Evolutionary conservation across 35 echinoderm and acorn worm species (phyloP), one percentile per base, ranked within the genome.

Genomic region (Apostichopus japonicus): DNA sequence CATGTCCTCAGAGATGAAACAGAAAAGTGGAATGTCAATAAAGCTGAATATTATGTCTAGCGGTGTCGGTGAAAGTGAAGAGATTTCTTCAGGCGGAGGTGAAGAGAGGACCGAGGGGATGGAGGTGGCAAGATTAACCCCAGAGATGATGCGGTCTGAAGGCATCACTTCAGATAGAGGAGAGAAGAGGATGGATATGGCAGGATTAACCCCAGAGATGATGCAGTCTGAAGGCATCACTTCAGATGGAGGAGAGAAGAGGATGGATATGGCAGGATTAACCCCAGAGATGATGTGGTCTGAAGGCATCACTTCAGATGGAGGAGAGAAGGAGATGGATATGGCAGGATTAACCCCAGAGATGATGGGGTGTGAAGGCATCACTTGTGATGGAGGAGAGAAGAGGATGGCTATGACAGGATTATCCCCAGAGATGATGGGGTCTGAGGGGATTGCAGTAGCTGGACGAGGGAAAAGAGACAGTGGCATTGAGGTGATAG

Each of bases 401-500:
- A 75, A 6, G 22, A 75, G 22, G 71, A 23, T 75, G 71, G 71
- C 23, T 44, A 44, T 44, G 11, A 9, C 63, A 67, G 19, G 63
- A 19, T 19, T 67, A 67, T 4, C 63, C 19, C 11, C 63, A 67
- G 63, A 67, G 63, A 67, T 67, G 63, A 67, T 19, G 19, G 1
- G 19, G 8, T 21, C n/a, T 19, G 71, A 75, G 15, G 17, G n/a
- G 5, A 24, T 75, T 75, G 71, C 16, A 6, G 71, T 6, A 75
- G n/a, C n/a, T 23, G 22, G 71, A 23, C n/a, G 17, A 23, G 71
- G 11, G 22, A 75, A 84, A 16, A 84, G 81, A 21, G 81, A 84
- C 24, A 84, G 81, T 22, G 81, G 81, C 1, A 84, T 84, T 21
- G 81, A 84, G 17, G 81, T 84, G 8, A 58, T 21, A 5, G 81